These are phyloP conservation scores for Kryphioiulus occultus DNA, from an alignment of 2,888 invertebrate species.

Conservation along the genomic window DNA sequence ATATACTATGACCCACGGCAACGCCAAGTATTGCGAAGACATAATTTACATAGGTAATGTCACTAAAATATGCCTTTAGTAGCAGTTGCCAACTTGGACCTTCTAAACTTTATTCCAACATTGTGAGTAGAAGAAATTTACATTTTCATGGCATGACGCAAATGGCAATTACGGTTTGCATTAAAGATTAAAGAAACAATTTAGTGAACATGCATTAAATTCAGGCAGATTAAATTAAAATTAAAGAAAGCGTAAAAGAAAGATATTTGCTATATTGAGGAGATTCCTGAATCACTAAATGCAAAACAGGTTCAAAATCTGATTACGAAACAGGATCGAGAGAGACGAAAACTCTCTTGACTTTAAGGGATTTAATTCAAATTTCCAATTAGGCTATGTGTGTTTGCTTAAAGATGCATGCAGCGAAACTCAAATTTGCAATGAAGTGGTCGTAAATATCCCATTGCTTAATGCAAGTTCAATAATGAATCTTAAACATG, in stretches of 20 bases:
- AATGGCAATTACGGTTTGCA: too few relatives aligned
- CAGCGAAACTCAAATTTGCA: not conserved
- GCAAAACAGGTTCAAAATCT: not conserved
- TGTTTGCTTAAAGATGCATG: constrained; percentile 27
- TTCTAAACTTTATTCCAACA: not conserved
- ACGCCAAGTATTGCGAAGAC: not conserved
- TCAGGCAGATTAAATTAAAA: not conserved
- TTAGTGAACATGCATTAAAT: not conserved
- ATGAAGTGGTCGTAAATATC: not conserved
- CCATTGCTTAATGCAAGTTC: not conserved
- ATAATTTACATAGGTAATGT: not conserved
- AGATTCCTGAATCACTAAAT: not conserved
- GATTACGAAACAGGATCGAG: not conserved
- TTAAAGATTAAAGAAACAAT: not conserved
- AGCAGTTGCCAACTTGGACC: not conserved
- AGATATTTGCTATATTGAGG: not conserved
- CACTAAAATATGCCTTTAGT: not conserved
- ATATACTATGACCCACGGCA: not conserved
- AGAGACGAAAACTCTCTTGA: not conserved
- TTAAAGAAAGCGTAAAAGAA: not conserved
- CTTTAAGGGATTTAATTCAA: not conserved
- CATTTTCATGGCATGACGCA: not conserved
- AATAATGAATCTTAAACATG: not conserved
- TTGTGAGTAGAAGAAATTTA: not conserved
- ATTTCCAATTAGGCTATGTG: not conserved